Percentiles rank a stretch among this genome's conserved stretches.
These are phyloP conservation scores for Daboia siamensis DNA, from an alignment of 2,113 vertebrate species.

Conservation along the genomic window DNA sequence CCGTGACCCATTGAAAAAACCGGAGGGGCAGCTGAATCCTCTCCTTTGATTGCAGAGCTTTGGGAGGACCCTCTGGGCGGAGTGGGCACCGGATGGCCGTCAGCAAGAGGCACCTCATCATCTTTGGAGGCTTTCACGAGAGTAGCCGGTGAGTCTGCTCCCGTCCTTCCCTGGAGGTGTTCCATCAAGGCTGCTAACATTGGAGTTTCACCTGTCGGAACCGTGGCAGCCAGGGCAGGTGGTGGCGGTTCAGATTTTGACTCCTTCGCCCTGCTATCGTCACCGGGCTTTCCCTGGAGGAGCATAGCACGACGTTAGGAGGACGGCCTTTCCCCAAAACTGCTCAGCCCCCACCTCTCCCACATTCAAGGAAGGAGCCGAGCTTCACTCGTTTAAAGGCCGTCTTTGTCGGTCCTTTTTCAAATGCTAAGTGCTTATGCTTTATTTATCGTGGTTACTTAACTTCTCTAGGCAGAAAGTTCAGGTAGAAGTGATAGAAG, in stretches of 20 bases:
- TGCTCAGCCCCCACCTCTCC: not conserved
- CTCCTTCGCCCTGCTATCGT: not conserved
- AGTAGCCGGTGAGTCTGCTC: constrained; percentile 48
- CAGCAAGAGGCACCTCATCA: constrained; percentile 84
- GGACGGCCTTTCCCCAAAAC: not conserved
- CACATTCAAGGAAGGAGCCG: not conserved
- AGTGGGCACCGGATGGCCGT: constrained; percentile 94
- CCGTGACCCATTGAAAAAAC: not conserved
- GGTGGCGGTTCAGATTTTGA: not conserved
- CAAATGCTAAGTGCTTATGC: not conserved
- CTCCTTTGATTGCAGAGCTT: constrained; percentile 65
- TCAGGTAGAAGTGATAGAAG: not conserved
- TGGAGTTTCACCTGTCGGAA: too few species aligned
- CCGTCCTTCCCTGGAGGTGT: not conserved
- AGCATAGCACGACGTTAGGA: not conserved
- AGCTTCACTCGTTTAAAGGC: not conserved
- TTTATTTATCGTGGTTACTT: not conserved
- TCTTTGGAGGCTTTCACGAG: constrained; percentile 97
- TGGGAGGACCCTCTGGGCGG: constrained; percentile 88
- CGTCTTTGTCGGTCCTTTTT: not conserved
- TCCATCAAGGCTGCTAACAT: not conserved
- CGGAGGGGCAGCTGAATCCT: not conserved
- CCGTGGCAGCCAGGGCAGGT: not conserved
- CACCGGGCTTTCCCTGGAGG: not conserved
- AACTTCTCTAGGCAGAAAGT: not conserved